Percentiles rank a stretch among this genome's conserved stretches.
phyloP scores from a whole-genome alignment of 2,113 vertebrate genomes.

The Cricetomys ansorgei region DNA sequence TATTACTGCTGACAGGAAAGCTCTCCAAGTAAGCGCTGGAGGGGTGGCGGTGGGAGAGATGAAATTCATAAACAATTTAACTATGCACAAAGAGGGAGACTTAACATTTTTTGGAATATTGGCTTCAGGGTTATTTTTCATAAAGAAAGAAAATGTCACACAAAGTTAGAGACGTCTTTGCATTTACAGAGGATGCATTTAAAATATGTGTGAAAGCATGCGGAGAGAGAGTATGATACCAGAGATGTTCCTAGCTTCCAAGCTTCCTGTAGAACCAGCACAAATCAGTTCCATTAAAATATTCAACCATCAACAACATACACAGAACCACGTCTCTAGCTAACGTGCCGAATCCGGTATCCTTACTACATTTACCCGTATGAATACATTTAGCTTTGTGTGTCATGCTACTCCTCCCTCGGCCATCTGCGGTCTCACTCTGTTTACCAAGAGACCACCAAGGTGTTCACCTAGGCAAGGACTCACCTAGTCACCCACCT shows the following conservation, averaged over 20 bases:
- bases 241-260: not conserved
- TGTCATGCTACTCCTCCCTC: not conserved
- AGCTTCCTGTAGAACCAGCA: not conserved
- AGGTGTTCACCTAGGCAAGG: not conserved
- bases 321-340: not conserved
- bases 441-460: not conserved
- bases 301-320: not conserved
- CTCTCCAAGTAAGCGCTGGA: not conserved
- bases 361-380: not conserved
- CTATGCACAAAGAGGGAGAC: not conserved
- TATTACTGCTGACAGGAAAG: not conserved
- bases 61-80: not conserved
- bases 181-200: constrained; percentile 9
- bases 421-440: not conserved
- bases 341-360: not conserved
- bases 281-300: not conserved
- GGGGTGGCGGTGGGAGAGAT: not conserved
- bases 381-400: not conserved
- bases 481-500: too few species aligned
- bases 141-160: constrained; percentile 46
- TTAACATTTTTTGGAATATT: not conserved
- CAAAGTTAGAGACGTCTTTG: not conserved
- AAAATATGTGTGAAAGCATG: constrained; percentile 7
- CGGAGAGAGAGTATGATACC: not conserved
- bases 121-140: constrained; percentile 44